phyloP scores from a whole-genome alignment of 2,113 vertebrate genomes.

The Psammodynastes pulverulentus region DNA sequence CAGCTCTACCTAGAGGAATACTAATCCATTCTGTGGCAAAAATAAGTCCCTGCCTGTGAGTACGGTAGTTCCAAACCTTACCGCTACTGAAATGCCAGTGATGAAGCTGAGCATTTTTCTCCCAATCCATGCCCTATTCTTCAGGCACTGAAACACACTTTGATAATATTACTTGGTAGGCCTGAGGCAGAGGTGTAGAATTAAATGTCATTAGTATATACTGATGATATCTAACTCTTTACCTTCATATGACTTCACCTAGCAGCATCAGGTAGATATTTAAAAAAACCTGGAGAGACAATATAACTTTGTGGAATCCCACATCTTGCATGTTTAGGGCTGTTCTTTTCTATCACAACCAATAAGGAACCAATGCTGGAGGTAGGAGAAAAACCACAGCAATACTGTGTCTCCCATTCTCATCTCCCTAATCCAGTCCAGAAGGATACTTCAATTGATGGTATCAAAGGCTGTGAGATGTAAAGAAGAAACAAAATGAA shows the following conservation, averaged over 20 bases:
- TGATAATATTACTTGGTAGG: not conserved
- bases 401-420: not conserved
- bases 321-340: not conserved
- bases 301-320: not conserved
- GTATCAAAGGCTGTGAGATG: not conserved
- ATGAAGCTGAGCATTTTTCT: not conserved
- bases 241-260: not conserved
- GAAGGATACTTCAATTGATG: not conserved
- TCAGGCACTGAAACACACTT: not conserved
- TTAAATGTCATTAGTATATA: not conserved
- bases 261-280: not conserved
- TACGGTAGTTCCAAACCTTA: not conserved
- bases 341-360: not conserved
- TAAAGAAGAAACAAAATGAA: not conserved
- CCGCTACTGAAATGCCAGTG: not conserved
- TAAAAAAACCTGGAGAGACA: not conserved
- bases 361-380: not conserved
- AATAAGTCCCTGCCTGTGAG: not conserved
- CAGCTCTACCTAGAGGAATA: not conserved
- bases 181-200: not conserved
- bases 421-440: not conserved
- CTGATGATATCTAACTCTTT: not conserved
- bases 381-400: not conserved
- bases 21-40: not conserved
- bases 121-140: not conserved